phyloP scores from a whole-genome alignment of 2,888 invertebrate genomes.

The Brachypterus glaber region DNA sequence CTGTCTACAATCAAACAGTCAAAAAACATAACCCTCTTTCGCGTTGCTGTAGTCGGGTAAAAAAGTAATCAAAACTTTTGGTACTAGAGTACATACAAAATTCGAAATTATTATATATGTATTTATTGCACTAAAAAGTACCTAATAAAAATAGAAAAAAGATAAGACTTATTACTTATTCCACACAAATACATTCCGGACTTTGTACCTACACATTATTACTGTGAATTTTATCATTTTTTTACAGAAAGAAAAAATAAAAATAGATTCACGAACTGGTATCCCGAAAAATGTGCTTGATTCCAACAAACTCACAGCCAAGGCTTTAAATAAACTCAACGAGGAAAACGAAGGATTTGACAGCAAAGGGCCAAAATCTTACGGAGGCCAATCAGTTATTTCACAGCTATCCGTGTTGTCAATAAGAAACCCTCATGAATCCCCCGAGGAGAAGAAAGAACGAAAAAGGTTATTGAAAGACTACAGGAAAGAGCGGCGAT shows the following conservation, averaged over 20 bases:
- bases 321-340: slow-evolving; percentile 58
- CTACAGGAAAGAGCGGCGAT: slow-evolving; percentile 65
- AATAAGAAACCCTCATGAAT: slow-evolving; percentile 65
- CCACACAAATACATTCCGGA: no score
- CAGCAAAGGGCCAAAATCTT: slow-evolving; percentile 46
- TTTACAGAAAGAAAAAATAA: slow-evolving; percentile 48
- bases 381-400: slow-evolving; percentile 53
- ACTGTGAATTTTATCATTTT: slow-evolving; percentile 15
- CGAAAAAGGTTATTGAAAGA: slow-evolving; percentile 71
- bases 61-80: no score
- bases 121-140: no score
- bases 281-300: slow-evolving; percentile 59
- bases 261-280: slow-evolving; percentile 63
- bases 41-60: no score
- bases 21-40: no score
- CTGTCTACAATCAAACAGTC: no score
- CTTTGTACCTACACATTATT: no score
- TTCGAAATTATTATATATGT: no score
- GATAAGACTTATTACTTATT: no score
- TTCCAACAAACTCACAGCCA: slow-evolving; percentile 55
- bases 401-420: slow-evolving; percentile 63
- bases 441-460: slow-evolving; percentile 62
- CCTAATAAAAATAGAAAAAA: no score
- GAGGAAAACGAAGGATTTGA: slow-evolving; percentile 36
- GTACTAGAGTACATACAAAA: no score